Evolutionary conservation across 2,113 vertebrate genomes (phyloP), one percentile per base, ranked within the genome.

Genomic region (Gallinago paraguaiae): DNA sequence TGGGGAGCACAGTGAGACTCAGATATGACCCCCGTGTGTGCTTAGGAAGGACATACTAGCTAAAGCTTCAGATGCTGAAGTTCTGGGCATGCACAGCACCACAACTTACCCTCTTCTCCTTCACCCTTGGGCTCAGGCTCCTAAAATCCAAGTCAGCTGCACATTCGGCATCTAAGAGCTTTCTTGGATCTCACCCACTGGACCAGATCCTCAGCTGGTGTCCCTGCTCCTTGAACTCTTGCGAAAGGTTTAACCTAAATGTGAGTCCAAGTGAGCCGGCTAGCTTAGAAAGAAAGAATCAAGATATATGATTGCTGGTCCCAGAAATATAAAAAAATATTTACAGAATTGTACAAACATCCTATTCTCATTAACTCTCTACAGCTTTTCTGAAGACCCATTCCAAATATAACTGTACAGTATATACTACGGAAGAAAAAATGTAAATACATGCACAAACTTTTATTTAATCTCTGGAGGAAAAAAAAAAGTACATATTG

Each of bases 271-370:
- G 78, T 71, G 74, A 93, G 77, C 51, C 17, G 2, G 46, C 24
- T 10, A 65, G 50, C 57, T 90, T 69, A 45, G 89, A 96, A 86
- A 85, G 87, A 93, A 93, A 76, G 86, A 95, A 70, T 88, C 83
- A 57, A 77, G 93, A 96, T 80, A 94, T 81, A 95, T 59, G 81
- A 94, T 90, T 4, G 10, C 89, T 93, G 94, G 88, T 96, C 89
- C 86, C 93, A 97, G 90, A 97, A 96, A 96, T 95, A 94, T 81
- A 93, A 95, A 96, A 96, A 91, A 97, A 95, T 97, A 96, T 96
- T 97, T 96, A 97, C 93, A 91, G 90, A 93, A 93, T 95, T 91
- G 93, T 95, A 94, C 94, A 97, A 97, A 97, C 96, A 97, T 96
- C 95, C 95, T 95, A 92, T 88, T 94, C 95, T 97, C 93, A 97